Percentiles rank a stretch among this genome's conserved stretches.
phyloP scores from a whole-genome alignment of 2,888 invertebrate species.

The Drosophila cognata region DNA sequence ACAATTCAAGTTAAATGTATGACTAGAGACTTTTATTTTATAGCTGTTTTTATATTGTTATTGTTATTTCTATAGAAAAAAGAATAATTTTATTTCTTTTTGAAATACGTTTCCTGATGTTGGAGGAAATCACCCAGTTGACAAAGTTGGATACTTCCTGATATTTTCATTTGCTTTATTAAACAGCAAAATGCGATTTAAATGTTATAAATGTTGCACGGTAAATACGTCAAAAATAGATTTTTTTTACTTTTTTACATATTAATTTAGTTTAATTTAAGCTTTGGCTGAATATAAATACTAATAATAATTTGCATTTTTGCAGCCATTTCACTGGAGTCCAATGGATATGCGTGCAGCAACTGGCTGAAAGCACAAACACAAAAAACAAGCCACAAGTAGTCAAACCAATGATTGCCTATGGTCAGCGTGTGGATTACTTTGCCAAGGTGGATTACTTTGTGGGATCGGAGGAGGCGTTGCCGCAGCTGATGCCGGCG shows the following conservation, averaged over 20 bases:
- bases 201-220: neutral
- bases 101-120: neutral
- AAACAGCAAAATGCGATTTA: neutral
- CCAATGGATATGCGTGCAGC: conserved; percentile 75
- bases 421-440: conserved; percentile 77
- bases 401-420: conserved; percentile 23
- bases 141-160: too few species aligned
- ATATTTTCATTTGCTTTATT: neutral
- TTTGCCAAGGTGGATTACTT: conserved; percentile 78
- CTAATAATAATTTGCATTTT: neutral
- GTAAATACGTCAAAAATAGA: neutral
- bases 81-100: neutral
- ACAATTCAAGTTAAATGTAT: neutral
- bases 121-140: too few species aligned
- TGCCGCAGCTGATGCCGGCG: conserved; percentile 62
- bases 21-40: neutral
- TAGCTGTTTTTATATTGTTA: neutral
- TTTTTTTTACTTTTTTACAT: neutral
- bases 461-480: conserved; percentile 78
- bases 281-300: neutral
- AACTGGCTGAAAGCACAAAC: conserved; percentile 72
- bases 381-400: conserved; percentile 20
- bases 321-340: conserved; percentile 72
- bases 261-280: neutral
- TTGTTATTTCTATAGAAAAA: neutral